These are phyloP conservation scores for Spheniscus mendiculus DNA, from an alignment of 2,113 vertebrate genomes.

Conservation along the genomic window DNA sequence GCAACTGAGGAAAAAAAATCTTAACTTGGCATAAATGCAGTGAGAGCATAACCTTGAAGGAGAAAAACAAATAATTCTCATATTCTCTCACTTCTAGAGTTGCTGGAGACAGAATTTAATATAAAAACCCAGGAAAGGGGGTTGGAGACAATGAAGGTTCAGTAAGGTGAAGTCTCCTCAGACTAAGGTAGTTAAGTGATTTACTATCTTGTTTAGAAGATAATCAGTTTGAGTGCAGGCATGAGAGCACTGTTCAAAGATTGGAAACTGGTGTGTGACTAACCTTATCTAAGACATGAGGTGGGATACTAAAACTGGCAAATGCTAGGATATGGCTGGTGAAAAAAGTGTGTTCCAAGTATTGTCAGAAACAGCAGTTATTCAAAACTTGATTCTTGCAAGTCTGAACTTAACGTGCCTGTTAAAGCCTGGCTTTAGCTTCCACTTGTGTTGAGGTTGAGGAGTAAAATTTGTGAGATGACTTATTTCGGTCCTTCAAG, in stretches of 20 bases:
- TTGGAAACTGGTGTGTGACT: not conserved
- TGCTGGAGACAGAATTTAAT: not conserved
- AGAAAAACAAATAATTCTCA: not conserved
- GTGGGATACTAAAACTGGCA: not conserved
- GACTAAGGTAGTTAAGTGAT: not conserved
- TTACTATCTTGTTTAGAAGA: not conserved
- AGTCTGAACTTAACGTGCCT: rapidly evolving
- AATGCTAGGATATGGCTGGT: rapidly evolving
- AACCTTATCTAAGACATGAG: rapidly evolving
- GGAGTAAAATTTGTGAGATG: too few relatives aligned
- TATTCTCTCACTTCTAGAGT: rapidly evolving
- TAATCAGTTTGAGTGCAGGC: not conserved
- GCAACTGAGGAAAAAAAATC: rapidly evolving
- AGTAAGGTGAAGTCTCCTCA: not conserved
- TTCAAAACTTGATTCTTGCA: not conserved
- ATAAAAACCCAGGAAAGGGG: not conserved
- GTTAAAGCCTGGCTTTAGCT: not conserved
- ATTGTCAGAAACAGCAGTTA: not conserved
- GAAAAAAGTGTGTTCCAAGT: rapidly evolving
- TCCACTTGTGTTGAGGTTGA: not conserved
- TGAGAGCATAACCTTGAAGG: too few relatives aligned
- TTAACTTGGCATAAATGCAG: not conserved
- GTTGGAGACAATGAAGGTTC: not conserved
- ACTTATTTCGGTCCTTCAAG: not conserved
- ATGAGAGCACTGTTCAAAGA: not conserved